Conservation (phyloP, 1,140 invertebrate species). For the Heliothis subflexa region DNA sequence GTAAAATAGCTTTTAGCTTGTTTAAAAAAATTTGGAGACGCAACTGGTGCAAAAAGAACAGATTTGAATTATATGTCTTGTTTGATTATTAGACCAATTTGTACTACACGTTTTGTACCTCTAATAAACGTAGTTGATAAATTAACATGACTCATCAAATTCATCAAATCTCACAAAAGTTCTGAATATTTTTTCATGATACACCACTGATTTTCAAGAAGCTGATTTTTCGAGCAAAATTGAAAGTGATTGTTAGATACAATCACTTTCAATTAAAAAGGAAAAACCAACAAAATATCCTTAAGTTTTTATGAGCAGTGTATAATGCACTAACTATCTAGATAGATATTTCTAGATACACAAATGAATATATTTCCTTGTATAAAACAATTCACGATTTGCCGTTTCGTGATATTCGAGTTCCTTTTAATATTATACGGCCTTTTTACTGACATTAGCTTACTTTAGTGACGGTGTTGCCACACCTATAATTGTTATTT, state of each 20-base stretch:
- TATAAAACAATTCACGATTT: neutral
- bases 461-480: conserved; percentile 5
- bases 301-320: too few relatives aligned
- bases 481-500: conserved; percentile 24
- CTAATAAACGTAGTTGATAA: too few relatives aligned
- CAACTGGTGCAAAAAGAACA: neutral
- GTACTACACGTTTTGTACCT: neutral
- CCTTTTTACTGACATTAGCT: conserved; percentile 1
- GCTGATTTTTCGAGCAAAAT: too few relatives aligned
- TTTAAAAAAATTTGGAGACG: neutral
- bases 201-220: too few relatives aligned
- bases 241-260: too few relatives aligned
- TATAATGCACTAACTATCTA: too few relatives aligned
- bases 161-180: too few relatives aligned
- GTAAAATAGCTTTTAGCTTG: neutral
- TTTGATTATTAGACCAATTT: neutral
- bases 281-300: too few relatives aligned
- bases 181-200: too few relatives aligned
- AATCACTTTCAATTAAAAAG: too few relatives aligned
- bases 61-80: neutral
- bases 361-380: neutral
- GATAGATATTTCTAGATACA: neutral
- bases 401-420: neutral
- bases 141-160: too few relatives aligned
- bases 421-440: neutral